Conservation (phyloP, 2,113 vertebrate species). For the Eublepharis macularius region DNA sequence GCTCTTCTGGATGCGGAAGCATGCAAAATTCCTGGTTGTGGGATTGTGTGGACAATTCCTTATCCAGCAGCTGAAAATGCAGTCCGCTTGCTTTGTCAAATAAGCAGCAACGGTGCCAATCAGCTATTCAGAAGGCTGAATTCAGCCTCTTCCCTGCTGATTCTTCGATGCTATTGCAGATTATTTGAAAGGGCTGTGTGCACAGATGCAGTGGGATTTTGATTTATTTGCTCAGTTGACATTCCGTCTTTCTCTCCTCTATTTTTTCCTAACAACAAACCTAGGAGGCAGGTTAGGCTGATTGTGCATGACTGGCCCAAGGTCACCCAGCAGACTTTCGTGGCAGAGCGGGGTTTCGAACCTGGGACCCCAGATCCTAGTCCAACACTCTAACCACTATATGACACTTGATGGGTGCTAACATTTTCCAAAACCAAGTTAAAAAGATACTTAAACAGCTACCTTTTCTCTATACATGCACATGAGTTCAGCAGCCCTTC, state of each 20-base stretch:
- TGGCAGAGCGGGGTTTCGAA: too few relatives aligned
- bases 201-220: background rate
- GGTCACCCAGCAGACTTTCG: too few relatives aligned
- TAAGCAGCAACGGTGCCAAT: background rate
- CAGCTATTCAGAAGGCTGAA: background rate
- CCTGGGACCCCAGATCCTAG: too few relatives aligned
- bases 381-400: too few relatives aligned
- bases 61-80: too few relatives aligned
- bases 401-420: too few relatives aligned
- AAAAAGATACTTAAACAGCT: background rate
- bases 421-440: background rate
- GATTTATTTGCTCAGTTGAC: too few relatives aligned
- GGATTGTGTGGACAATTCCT: background rate
- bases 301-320: too few relatives aligned
- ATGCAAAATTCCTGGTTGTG: background rate
- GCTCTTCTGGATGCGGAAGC: background rate
- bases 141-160: background rate
- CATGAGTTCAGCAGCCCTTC: background rate
- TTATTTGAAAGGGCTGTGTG: background rate
- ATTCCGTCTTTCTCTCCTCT: too few relatives aligned
- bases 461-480: background rate
- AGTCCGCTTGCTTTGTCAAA: background rate
- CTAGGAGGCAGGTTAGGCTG: too few relatives aligned
- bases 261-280: too few relatives aligned
- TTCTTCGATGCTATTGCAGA: background rate